Base-by-base conservation (phyloP, 2,888 invertebrate genomes). In the Ectemnius lituratus region DNA sequence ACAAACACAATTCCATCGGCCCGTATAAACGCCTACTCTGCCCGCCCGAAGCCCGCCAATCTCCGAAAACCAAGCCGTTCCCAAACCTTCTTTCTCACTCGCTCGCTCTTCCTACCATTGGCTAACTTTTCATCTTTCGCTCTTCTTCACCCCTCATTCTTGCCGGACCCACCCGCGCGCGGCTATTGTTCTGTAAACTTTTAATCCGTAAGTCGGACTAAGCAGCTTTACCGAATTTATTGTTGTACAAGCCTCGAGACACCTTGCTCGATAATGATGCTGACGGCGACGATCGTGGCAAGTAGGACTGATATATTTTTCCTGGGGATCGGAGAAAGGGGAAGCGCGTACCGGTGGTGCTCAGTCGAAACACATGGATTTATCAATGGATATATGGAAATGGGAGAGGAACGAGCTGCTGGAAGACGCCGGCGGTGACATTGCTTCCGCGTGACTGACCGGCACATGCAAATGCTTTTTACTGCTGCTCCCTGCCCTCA, bases 191-290 rank as follows among this genome's bases (percentile, higher is more conserved):
- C 78, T 77, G 86, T 84, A 85, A 90, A 90, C 87, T 90, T 90
- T 90, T 89, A 90, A 90, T 90, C 89, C 88, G 88, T 89, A 88
- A 37, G 89, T 90, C 89, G 90, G 37, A 8, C 90, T 89, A 89
- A 90, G 88, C 52, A 16, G 52, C 52, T 52, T 16, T 52, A 14
- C 86, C 83, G 85, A 84, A 87, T 88, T 89, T 88, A 88, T 87
- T 88, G 88, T 86, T 85, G 82, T 77, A 70, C 68, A 5, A 47
- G 18, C 46, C 14, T 27, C 11, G 28, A 46, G n/a, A 52, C 27
- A 23, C 37, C 23, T 16, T 52, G 5, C 56, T n/a, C 27, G 27
- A 28, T 56, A 67, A 62, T 59, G 59, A 67, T 57, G 59, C 67
- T 67, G 66, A n/a, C 18, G 23, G 62, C 27, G 61, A 59, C 58